Evolutionary conservation across 2,888 invertebrate species (phyloP).

Genomic region (Pheosia tremula): DNA sequence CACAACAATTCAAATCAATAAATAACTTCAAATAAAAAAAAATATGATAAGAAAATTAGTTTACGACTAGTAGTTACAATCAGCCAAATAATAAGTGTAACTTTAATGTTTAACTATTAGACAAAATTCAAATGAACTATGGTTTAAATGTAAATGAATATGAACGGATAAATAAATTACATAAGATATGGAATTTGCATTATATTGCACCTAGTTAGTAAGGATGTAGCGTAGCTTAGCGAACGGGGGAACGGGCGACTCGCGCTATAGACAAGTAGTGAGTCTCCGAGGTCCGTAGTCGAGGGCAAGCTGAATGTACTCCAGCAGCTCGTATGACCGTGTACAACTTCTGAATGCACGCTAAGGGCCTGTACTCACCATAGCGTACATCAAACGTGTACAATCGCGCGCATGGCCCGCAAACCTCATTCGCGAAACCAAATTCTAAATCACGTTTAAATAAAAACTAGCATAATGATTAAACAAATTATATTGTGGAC

Average conservation of each 20-base stretch:
- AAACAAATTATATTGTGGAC: constrained; percentile 61
- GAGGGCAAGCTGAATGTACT: neutral
- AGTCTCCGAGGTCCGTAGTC: neutral
- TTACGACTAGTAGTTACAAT: constrained; percentile 41
- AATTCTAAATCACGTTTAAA: constrained; percentile 81
- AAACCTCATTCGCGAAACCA: constrained; percentile 69
- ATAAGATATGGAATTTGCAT: constrained; percentile 66
- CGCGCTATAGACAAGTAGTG: constrained; percentile 20
- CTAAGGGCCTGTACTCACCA: neutral
- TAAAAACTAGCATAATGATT: constrained; percentile 59
- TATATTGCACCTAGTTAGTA: constrained; percentile 78
- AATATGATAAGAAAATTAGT: constrained; percentile 24
- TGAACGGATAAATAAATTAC: constrained; percentile 49
- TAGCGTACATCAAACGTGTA: neutral
- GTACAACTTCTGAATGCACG: neutral
- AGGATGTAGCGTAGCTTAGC: constrained; percentile 71
- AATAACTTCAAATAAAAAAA: constrained; percentile 15
- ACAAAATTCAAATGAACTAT: constrained; percentile 49
- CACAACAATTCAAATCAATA: neutral
- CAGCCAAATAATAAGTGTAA: constrained; percentile 46
- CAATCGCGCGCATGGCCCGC: constrained; percentile 48
- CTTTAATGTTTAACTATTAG: constrained; percentile 40
- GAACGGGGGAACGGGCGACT: constrained; percentile 54
- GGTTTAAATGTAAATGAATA: constrained; percentile 56
- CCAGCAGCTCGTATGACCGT: neutral